Base-by-base conservation (phyloP, 2,888 invertebrate genomes). In the Epistrophe grossulariae region DNA sequence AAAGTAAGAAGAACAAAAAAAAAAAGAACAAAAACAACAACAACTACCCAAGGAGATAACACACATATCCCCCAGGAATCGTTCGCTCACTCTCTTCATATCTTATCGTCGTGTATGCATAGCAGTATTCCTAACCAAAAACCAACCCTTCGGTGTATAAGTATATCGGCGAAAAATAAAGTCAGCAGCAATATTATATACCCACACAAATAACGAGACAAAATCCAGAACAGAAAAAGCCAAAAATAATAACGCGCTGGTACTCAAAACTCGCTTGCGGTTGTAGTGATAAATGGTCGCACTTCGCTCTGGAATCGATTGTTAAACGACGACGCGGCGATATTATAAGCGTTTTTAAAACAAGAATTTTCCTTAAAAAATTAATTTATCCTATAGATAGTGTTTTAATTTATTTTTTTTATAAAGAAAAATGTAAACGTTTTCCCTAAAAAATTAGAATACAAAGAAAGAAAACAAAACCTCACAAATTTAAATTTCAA, bases 241-340 rank as follows among this genome's bases (percentile, higher is more conserved):
- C 52, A 62, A 79, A 78, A 78, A 71, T 52, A 62, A 78, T 45
- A 70, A 78, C 72, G 43, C 66, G 74, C 59, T 77, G 80, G 40
- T 82, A 82, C 78, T 85, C 74, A 71, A 85, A 85, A 85, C 73
- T 82, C 81, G 85, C 87, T 79, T 87, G 87, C 87, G 87, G 85
- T 85, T 85, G 82, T 82, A 79, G 82, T 85, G 85, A 85, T 85
- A 85, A 85, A 82, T 85, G 82, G 85, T 85, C 85, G 78, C 85
- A 85, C 85, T 82, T 82, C 78, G 85, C 85, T 85, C 74, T 74
- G 82, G 78, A 85, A 85, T 85, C 85, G 82, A 85, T 82, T 85
- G 82, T 78, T 82, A 85, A 85, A 85, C 82, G 85, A 78, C 85
- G 62, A 82, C 85, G 85, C 85, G 85, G 82, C 74, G 78, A 85